Base-by-base conservation (phyloP, 2,113 vertebrate genomes). In the Bubo blakistoni region DNA sequence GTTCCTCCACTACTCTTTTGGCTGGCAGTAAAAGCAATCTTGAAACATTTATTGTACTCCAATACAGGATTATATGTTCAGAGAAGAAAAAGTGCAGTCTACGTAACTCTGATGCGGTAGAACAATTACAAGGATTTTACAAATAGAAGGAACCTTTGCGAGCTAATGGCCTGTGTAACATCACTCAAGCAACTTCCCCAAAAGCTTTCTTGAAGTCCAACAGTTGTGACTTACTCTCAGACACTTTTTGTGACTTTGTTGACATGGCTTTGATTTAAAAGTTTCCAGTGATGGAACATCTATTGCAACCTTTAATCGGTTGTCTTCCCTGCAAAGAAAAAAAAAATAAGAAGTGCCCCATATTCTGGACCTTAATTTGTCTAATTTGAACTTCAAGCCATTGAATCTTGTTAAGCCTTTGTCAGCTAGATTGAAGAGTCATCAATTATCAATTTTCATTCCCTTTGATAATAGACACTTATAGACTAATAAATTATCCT, bases 401-500 rank as follows among this genome's bases (percentile, higher is more conserved):
- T 89, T 96, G 91, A 95, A 92, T 95, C 94, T 94, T 94, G 84
- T 97, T 97, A 96, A 95, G 87, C 66, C 86, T 96, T 96, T 96
- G 86, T 95, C 96, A 95, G 92, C 91, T 96, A 91, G 94, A 95
- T 92, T 95, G 94, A 97, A 83, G 80, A 94, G 86, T 94, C 89
- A 96, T 96, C 91, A 95, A 92, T 96, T 95, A 97, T 66, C 95
- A 95, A 91, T 96, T 97, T 94, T 81, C 81, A 87, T 96, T 95
- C 92, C 91, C 96, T 94, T 95, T 94, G 95, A 95, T 96, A 97
- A 95, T 95, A 96, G 91, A 90, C 78, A 90, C 94, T 97, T 92
- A 96, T 71, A 95, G 95, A 89, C 94, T 95, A 94, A 97, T 97
- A 94, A 97, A 95, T 97, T 94, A 97, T 96, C 91, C 95, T 91